phyloP scores from a whole-genome alignment of 2,888 invertebrate genomes.

The Spilarctia lutea region DNA sequence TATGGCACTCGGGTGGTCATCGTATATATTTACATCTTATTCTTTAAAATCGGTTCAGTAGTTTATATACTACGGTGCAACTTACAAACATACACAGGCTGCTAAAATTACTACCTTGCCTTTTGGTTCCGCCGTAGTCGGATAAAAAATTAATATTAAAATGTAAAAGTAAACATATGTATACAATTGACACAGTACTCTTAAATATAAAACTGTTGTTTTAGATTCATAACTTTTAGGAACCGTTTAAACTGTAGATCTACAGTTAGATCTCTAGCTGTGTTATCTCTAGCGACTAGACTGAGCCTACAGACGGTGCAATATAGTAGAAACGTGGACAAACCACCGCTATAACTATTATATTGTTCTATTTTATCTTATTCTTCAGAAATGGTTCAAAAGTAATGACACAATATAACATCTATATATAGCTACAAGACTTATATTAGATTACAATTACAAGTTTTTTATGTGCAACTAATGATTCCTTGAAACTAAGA shows the following conservation, averaged over 20 bases:
- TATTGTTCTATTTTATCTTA: background rate
- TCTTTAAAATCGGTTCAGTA: too few relatives aligned
- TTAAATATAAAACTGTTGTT: constrained; percentile 31
- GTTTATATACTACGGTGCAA: too few relatives aligned
- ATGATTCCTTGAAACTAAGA: too few relatives aligned
- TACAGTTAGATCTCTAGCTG: constrained; percentile 3
- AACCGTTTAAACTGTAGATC: constrained; percentile 12
- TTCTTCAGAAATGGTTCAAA: too few relatives aligned
- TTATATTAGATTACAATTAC: too few relatives aligned
- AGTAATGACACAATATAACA: background rate
- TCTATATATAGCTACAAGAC: constrained; percentile 1
- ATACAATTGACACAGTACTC: background rate
- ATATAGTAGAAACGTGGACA: background rate
- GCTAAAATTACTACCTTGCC: too few relatives aligned
- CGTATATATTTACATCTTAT: too few relatives aligned
- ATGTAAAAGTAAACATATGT: background rate
- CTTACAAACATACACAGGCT: too few relatives aligned
- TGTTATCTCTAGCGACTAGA: background rate
- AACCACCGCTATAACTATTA: background rate
- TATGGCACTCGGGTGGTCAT: too few relatives aligned
- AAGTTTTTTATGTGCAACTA: too few relatives aligned
- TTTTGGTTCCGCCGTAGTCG: too few relatives aligned
- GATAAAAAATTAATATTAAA: background rate
- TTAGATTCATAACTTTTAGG: background rate
- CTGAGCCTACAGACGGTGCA: background rate